phyloP scores from a whole-genome alignment of 2,888 invertebrate species.

The Melangyna quadrimaculata region DNA sequence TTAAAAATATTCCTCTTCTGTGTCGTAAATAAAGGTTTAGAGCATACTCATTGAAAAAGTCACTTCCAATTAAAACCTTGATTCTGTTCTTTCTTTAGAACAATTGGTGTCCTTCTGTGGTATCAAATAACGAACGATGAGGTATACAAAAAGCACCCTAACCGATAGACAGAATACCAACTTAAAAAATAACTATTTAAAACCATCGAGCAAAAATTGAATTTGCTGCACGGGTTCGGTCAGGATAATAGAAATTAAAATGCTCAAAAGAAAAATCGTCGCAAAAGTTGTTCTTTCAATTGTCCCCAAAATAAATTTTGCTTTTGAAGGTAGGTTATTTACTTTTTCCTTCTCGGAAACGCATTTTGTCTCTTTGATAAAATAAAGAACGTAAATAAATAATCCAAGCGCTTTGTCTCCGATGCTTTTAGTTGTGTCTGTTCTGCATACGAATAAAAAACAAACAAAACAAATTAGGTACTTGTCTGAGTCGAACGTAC shows the following conservation, averaged over 20 bases:
- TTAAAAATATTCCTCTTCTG: too few relatives aligned
- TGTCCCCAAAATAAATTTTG: background rate
- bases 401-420: background rate
- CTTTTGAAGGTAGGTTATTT: background rate
- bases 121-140: background rate
- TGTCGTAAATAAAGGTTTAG: background rate
- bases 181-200: background rate
- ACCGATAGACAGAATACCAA: background rate
- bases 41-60: background rate
- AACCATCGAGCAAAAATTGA: background rate
- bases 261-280: background rate
- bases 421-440: background rate
- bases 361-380: background rate
- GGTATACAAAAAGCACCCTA: background rate
- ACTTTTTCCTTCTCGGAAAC: background rate
- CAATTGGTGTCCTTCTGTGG: background rate
- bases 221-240: background rate
- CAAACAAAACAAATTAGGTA: background rate
- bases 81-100: background rate
- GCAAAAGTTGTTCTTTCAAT: background rate
- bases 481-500: background rate
- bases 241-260: too few relatives aligned
- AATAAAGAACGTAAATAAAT: background rate
- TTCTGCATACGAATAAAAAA: background rate
- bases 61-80: background rate